Evolutionary conservation across 2,113 vertebrate genomes (phyloP), one percentile per base, ranked within the genome.

Genomic region (Triplophysa siluroides): DNA sequence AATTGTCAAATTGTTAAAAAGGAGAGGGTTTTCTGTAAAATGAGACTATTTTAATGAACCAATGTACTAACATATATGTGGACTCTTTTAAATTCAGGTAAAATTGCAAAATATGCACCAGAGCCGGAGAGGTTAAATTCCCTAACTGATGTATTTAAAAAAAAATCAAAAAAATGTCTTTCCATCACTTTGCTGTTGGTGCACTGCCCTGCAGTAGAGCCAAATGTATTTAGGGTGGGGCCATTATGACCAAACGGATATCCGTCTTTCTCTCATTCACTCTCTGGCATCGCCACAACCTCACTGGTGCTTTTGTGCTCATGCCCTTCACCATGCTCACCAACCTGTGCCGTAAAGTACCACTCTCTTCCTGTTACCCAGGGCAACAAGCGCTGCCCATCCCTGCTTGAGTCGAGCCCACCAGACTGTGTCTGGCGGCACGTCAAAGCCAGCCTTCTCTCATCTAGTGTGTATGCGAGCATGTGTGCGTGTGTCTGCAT

Each of bases 341-440:
- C 45, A 78, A 63, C 69, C 74, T 64, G 29, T 76, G 52, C 67
- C 52, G 58, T 47, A 33, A 62, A 72, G 26, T 76, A 24, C 60
- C 80, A 71, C 66, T 84, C 26, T 65, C 21, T 67, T 24, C 43
- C 77, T 66, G 83, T 85, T 85, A 82, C 83, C 83, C 80, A 52
- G 52, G 83, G 83, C 83, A 85, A 85, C 80, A 77, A 65, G 75
- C 73, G 29, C 65, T 63, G 80, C 74, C 82, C 72, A 75, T 80
- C 67, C 68, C 80, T 77, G 77, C 67, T 72, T 78, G 58, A 78
- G 38, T 67, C 61, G 61, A 67, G 72, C 62, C 77, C 69, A 77
- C 66, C 78, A 67, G 76, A 82, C 77, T 85, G 71, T 81, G 63
- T 79, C 29, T 81, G 76, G 56, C 45, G 69, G 72, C 61, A 74